Base-by-base conservation (phyloP, 2,113 vertebrate genomes). In the Haemorhous mexicanus region DNA sequence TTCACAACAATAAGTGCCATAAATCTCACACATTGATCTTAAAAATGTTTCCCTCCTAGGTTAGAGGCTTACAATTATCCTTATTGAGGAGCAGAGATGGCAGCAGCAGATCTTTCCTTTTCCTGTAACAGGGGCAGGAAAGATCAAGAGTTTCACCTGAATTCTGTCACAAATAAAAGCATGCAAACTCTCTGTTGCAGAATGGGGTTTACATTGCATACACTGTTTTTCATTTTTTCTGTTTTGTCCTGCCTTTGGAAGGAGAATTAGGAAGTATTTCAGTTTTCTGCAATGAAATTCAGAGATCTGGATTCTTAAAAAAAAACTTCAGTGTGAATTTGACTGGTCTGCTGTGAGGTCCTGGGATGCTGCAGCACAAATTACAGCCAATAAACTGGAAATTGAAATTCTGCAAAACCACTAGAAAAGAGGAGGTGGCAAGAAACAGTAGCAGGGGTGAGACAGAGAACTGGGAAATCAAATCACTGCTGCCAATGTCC, bases 1-100 rank as follows among this genome's bases (percentile, higher is more conserved):
- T 47, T 30, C 18, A 21, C 14, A 9, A 4, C 0, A 7, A 20
- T 8, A 35, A 64, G n/a, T 59, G 61, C 37, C 1, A 1, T 59
- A 46, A 68, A 49, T 50, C 22, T 58, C 32, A 43, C 11, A 4
- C 35, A 37, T 15, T 39, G 10, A 10, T 79, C 79, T 52, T 50
- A 5, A 68, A 80, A 89, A 16, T 27, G 7, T 73, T 78, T 89
- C 9, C 13, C 13, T 89, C 10, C 52, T 43, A 27, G 21, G 16
- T 61, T 62, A 15, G n/a, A 18, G 64, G 19, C 19, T 90, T 76
- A 12, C 10, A 78, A 2, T 68, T 69, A 26, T 20, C 52, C 26
- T 64, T 53, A n/a, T 6, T 18, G 35, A 83, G 41, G n/a, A 69
- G 23, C 32, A 49, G 49, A 56, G 56, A 20, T 3, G 10, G 41